These are phyloP conservation scores for Petaurus breviceps DNA, from an alignment of 2,113 vertebrate genomes.

Conservation along the genomic window DNA sequence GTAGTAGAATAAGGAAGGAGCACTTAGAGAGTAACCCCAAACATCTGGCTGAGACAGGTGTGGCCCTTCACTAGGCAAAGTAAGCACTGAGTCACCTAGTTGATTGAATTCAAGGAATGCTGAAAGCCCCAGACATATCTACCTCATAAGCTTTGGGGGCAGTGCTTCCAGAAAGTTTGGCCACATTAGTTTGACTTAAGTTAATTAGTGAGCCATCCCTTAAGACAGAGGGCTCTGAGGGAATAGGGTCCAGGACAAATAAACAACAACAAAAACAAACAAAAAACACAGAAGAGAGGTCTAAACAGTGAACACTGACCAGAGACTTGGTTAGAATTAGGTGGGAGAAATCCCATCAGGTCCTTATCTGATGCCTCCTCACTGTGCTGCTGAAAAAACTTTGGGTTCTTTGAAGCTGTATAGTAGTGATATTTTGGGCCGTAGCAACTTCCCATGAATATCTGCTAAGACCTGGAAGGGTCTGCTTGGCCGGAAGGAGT, in stretches of 20 bases:
- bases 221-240: conserved; percentile 19
- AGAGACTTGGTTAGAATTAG: background rate
- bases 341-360: background rate
- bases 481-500: background rate
- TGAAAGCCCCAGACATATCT: conserved; percentile 24
- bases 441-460: background rate
- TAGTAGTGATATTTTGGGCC: background rate
- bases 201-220: background rate
- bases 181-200: background rate
- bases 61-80: background rate
- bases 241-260: background rate
- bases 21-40: background rate
- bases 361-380: background rate
- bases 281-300: background rate
- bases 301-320: background rate
- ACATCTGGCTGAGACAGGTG: background rate
- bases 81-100: background rate
- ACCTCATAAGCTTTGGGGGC: background rate
- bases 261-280: no score
- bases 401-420: background rate
- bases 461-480: background rate
- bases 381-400: background rate
- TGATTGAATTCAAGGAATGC: background rate
- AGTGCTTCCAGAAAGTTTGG: background rate
- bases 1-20: background rate